A percentile compares a stretch with the other conserved stretches of the same genome.
phyloP scores from a whole-genome alignment of 2,797 vertebrate genomes.

The Myotis myotis region DNA sequence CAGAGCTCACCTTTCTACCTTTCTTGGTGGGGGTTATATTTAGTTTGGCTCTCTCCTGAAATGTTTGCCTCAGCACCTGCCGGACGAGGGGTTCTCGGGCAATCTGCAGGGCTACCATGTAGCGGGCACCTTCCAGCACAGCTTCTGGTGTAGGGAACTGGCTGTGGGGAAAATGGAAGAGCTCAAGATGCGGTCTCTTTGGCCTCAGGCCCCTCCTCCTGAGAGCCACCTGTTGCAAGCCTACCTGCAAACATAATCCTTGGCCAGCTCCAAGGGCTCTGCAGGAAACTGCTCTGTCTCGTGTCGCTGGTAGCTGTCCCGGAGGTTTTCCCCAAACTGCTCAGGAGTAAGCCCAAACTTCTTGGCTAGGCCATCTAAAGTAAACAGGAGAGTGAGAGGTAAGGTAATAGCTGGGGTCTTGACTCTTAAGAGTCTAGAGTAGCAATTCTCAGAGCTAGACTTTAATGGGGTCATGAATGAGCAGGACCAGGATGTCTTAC shows the following conservation, averaged over 20 bases:
- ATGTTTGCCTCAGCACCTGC: slow-evolving; percentile 97
- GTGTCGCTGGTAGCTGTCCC: slow-evolving; percentile 98
- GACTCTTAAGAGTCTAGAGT: background rate
- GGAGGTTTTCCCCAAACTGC: slow-evolving; percentile 98
- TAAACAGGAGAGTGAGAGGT: background rate
- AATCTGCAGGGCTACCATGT: slow-evolving; percentile 99
- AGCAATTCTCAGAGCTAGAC: background rate
- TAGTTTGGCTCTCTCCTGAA: slow-evolving; percentile 98
- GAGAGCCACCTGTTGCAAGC: background rate
- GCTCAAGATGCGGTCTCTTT: background rate
- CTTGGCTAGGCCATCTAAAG: slow-evolving; percentile 94
- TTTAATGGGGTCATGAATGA: background rate
- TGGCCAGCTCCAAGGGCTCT: slow-evolving; percentile 96
- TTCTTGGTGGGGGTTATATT: slow-evolving; percentile 98
- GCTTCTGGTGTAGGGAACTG: slow-evolving; percentile 94
- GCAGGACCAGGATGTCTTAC: background rate
- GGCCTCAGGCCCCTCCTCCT: background rate
- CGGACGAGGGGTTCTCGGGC: slow-evolving; percentile 97
- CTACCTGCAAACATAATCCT: slow-evolving; percentile 97
- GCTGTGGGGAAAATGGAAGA: slow-evolving; percentile 78
- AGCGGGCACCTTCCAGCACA: slow-evolving; percentile 96
- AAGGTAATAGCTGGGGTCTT: background rate
- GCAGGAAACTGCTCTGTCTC: slow-evolving; percentile 99
- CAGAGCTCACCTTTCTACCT: slow-evolving; percentile 93
- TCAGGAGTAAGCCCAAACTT: slow-evolving; percentile 99